Evolutionary conservation across 2,113 vertebrate species (phyloP), one percentile per base, ranked within the genome.

Genomic region (Gadus macrocephalus): DNA sequence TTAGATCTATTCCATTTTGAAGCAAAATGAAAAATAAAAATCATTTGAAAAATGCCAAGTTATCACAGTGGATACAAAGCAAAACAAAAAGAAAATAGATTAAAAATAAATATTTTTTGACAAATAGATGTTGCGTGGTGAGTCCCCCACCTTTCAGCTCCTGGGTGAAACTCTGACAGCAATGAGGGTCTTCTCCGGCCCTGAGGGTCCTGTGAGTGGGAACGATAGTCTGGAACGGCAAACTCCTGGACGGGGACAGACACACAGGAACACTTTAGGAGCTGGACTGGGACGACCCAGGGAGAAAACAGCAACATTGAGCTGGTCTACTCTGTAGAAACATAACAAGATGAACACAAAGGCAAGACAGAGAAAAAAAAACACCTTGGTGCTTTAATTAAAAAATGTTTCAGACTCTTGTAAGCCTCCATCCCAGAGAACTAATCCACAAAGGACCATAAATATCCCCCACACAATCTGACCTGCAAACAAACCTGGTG

Each of bases 91-190:
- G 5, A 9, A 42, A 49, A 49, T 14, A 7, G 31, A 35, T 35
- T 5, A 35, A 35, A 35, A 5, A 7, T 35, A 35, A 5, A 5
- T 35, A 5, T 7, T 35, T 35, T 35, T 35, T 70, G 66, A 42
- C 73, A 72, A 9, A 38, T 22, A 70, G 16, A 65, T 14, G 22
- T 60, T 4, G n/a, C 22, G 75, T 73, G 22, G 20, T 2, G 2
- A 62, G 55, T 7, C 12, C 0, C 14, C 82, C 87, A 98, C 97
- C 97, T 94, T 85, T 99, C 97, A 66, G 94, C 90, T 75, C 94
- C 96, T 0, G 97, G 96, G 81, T 99, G 97, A 83, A 98, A 98
- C 80, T 99, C 97, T 0, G 97, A 98, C 27, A 99, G 92, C 85
- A 98, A 85, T 12, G 97, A 99, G 5, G 95, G 96, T 62, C 97